A percentile compares a stretch with the other conserved stretches of the same genome.
Conservation (phyloP, 1,140 invertebrate species). For the Dendroctonus valens region DNA sequence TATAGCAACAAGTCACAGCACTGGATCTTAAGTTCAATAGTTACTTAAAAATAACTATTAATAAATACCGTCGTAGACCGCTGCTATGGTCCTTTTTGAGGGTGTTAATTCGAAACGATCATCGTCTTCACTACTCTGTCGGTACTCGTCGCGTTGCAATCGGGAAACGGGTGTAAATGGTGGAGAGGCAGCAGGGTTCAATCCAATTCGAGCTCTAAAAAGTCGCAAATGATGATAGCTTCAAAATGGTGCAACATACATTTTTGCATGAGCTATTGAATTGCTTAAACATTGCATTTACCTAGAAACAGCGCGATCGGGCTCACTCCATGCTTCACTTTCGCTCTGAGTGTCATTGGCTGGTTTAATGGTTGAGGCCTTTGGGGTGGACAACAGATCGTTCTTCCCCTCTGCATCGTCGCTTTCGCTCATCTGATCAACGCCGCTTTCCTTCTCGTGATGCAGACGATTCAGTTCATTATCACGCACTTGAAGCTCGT, state of each 20-base stretch:
- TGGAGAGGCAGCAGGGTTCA: conserved; percentile 26
- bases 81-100: conserved; percentile 10
- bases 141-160: not conserved
- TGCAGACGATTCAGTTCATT: conserved; percentile 50
- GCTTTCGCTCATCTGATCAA: conserved; percentile 11
- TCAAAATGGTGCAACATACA: not conserved
- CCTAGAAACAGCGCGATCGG: conserved; percentile 74
- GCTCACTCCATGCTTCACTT: conserved; percentile 78
- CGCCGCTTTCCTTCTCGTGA: conserved; percentile 13
- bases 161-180: not conserved
- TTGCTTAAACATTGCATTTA: conserved; percentile 5
- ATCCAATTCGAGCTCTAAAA: conserved; percentile 34
- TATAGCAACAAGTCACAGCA: not conserved
- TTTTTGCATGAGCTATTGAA: not conserved
- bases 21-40: not conserved
- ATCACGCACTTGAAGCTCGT: conserved; percentile 52
- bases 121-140: conserved; percentile 25
- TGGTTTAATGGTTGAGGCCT: conserved; percentile 11
- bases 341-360: conserved; percentile 58
- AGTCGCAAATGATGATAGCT: not conserved
- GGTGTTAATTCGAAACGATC: conserved; percentile 16
- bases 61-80: conserved; percentile 9
- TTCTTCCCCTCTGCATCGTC: conserved; percentile 3
- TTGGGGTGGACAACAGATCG: not conserved
- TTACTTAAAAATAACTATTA: conserved; percentile 7